A percentile compares a stretch with the other conserved stretches of the same genome.
Evolutionary conservation across 1,140 invertebrate species (phyloP).

Genomic region (Antheraea mylitta): DNA sequence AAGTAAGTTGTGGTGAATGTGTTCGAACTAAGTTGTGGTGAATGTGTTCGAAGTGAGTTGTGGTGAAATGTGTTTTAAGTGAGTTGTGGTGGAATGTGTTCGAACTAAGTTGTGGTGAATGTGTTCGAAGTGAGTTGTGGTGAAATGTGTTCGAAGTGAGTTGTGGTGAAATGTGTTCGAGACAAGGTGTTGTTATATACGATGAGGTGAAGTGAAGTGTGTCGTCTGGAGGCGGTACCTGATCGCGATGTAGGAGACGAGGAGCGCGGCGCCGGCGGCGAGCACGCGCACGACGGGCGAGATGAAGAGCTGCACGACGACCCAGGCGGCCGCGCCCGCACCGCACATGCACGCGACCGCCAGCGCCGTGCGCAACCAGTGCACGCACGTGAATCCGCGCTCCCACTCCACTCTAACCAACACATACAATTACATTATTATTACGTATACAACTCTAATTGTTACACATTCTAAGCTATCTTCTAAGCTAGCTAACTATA

Average conservation of each 20-base stretch:
- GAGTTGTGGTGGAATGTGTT: too few species aligned
- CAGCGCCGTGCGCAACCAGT: slow-evolving; percentile 85
- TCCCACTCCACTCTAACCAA: slow-evolving; percentile 85
- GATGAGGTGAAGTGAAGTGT: not conserved
- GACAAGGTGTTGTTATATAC: too few species aligned
- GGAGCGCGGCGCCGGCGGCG: slow-evolving; percentile 87
- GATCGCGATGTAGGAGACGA: slow-evolving; percentile 91
- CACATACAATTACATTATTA: too few species aligned
- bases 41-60: too few species aligned
- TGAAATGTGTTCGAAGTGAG: not conserved
- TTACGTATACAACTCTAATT: too few species aligned
- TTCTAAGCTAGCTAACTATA: too few species aligned
- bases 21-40: too few species aligned
- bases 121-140: not conserved
- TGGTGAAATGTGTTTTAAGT: too few species aligned
- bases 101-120: too few species aligned
- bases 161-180: too few species aligned
- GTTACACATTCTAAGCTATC: too few species aligned
- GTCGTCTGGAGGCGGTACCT: slow-evolving; percentile 77
- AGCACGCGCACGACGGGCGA: slow-evolving; percentile 88
- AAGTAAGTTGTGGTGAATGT: too few species aligned
- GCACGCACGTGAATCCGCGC: slow-evolving; percentile 87
- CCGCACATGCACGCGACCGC: slow-evolving; percentile 86
- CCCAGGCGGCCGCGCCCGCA: slow-evolving; percentile 88
- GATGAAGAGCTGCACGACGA: slow-evolving; percentile 88